Conservation (phyloP, 2,888 invertebrate species). For the Ethmia dodecea region DNA sequence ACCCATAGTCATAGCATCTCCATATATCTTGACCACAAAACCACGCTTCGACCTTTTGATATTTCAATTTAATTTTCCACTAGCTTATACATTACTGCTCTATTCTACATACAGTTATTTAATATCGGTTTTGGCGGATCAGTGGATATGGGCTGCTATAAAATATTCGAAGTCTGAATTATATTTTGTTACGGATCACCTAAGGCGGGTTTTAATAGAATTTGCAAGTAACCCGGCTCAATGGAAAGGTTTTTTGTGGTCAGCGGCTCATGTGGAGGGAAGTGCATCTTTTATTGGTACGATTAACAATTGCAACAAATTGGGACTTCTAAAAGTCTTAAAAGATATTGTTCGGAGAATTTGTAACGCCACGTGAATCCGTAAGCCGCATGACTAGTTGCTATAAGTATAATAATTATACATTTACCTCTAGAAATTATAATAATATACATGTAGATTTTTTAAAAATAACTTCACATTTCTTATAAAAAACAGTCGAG, state of each 20-base stretch:
- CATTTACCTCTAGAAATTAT: no score
- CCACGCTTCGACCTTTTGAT: conserved; percentile 17
- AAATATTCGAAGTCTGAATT: conserved; percentile 14
- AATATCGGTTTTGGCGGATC: conserved; percentile 20
- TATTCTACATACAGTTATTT: conserved; percentile 4
- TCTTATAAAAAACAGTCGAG: no score
- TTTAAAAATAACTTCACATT: no score
- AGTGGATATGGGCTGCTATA: conserved; percentile 24
- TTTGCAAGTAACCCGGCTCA: conserved; percentile 67
- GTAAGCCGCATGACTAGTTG: no score
- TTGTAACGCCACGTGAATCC: no score
- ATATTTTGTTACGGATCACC: conserved; percentile 6
- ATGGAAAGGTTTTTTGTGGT: conserved; percentile 52
- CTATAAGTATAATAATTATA: no score
- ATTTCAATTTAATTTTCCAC: conserved; percentile 13
- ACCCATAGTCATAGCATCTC: conserved; percentile 49
- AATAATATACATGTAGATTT: no score
- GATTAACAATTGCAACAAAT: conserved; percentile 42
- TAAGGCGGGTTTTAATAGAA: conserved; percentile 33
- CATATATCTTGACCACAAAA: conserved; percentile 55
- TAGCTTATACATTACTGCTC: conserved; percentile 11
- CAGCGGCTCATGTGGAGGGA: conserved; percentile 26
- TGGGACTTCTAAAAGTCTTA: conserved; percentile 30
- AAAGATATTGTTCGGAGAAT: no score
- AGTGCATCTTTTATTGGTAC: conserved; percentile 25